These are phyloP conservation scores for Saccopteryx bilineata DNA, from an alignment of 2,113 vertebrate genomes.

Conservation along the genomic window DNA sequence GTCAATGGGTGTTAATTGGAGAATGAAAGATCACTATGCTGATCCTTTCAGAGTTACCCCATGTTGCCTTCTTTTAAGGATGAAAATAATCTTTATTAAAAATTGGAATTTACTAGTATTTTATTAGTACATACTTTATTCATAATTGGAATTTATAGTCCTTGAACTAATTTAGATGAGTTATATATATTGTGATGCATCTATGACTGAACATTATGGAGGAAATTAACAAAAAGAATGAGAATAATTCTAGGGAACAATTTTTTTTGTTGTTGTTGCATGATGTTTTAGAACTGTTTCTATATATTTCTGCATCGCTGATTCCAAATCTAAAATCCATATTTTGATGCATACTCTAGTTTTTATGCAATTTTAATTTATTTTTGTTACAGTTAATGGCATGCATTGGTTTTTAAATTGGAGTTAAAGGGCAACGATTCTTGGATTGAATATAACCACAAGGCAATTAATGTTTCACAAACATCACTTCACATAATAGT, in stretches of 20 bases:
- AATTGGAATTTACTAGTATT: background rate
- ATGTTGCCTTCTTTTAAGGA: conserved; percentile 19
- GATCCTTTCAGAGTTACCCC: background rate
- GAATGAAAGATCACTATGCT: background rate
- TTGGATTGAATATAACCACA: too few relatives aligned
- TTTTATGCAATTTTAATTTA: too few relatives aligned
- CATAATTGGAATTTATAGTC: background rate
- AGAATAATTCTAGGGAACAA: background rate
- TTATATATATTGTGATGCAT: background rate
- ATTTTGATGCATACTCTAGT: too few relatives aligned
- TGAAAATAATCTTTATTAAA: background rate
- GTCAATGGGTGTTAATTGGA: background rate
- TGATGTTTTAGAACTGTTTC: too few relatives aligned
- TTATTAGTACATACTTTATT: background rate
- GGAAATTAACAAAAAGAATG: conserved; percentile 39
- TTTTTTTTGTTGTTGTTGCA: too few relatives aligned
- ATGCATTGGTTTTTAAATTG: too few relatives aligned
- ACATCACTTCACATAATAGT: too few relatives aligned
- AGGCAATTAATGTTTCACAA: too few relatives aligned
- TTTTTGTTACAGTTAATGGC: too few relatives aligned
- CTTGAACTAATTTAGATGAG: background rate
- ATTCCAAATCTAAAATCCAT: too few relatives aligned
- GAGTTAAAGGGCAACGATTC: too few relatives aligned
- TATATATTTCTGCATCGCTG: too few relatives aligned
- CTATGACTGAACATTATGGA: background rate